Base-by-base conservation (phyloP, 1,140 invertebrate genomes). In the Drosophila pseudoananassae region DNA sequence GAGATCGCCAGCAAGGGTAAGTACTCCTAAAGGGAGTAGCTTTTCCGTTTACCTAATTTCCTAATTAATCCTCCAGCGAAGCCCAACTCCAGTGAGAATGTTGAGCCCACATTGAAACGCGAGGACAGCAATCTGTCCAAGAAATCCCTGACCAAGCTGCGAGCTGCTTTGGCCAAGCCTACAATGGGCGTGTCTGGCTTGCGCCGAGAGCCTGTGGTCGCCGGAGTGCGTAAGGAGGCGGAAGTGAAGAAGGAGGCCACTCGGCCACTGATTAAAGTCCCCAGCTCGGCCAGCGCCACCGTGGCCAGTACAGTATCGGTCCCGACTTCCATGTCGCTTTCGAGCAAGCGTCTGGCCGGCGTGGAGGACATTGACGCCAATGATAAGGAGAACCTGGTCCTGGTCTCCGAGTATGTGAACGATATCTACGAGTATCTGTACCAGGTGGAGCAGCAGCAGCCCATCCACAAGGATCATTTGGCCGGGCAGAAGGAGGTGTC, bases 381-480 rank as follows among this genome's bases (percentile, higher is more conserved):
- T 38, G 95, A 96, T 90, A 92, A 91, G 38, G 93, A 94, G 46
- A 96, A 97, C 92, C 94, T 96, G 7, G 94, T 96, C 76, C 92
- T 97, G 71, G 95, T 97, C 57, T 94, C 94, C n/a, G 94, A 96
- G 75, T 97, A 97, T 91, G 95, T 96, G 12, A 95, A 96, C 69
- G 96, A 97, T 64, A 98, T 98, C 81, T 97, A 96, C 77, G 84
- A 92, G 8, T 97, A 98, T 89, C 92, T 98, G 65, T 93, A 93
- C 71, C 76, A 92, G 14, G 84, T 97, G 66, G 96, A 98, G 92
- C 92, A 71, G 31, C 92, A 94, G 47, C 94, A 92, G 90, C 91
- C 93, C 12, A 93, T 97, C 9, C 71, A 82, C 4, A 80, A 92
- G 36, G 92, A 94, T 75, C 96, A 94, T 88, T 91, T 97, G 56